Percentiles rank a stretch among this genome's conserved stretches.
phyloP scores from a whole-genome alignment of 2,888 invertebrate species.

The Phymatocera aterrima region DNA sequence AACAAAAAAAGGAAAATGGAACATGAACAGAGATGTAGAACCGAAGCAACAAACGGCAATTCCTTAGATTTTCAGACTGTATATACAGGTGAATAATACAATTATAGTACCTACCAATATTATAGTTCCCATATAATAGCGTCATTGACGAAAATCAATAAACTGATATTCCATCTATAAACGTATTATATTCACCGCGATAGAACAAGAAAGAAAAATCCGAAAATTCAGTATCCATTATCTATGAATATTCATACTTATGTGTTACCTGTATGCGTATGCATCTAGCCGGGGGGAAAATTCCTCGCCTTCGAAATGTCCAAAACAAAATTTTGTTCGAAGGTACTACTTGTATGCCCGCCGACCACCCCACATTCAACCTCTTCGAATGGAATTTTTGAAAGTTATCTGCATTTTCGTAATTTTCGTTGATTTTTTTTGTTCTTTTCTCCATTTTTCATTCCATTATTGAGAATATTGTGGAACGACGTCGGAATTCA shows the following conservation, averaged over 20 bases:
- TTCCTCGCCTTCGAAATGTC: constrained; percentile 28
- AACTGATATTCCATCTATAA: no score
- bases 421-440: not conserved
- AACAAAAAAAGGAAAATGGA: not conserved
- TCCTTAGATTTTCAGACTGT: constrained; percentile 56
- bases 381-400: not conserved
- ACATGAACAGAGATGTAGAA: not conserved
- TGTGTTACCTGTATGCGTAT: not conserved
- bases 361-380: not conserved
- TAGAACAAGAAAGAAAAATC: constrained; percentile 47
- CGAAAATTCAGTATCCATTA: constrained; percentile 47
- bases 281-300: not conserved
- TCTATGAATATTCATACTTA: constrained; percentile 43
- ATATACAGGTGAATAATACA: constrained; percentile 42
- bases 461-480: not conserved
- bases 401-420: constrained; percentile 2
- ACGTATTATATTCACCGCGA: no score
- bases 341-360: no score
- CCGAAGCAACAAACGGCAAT: not conserved
- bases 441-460: not conserved
- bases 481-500: no score
- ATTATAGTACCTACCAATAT: constrained; percentile 11
- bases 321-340: constrained; percentile 26
- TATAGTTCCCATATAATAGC: not conserved
- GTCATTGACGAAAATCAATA: constrained; percentile 50